Base-by-base conservation (phyloP, 30 jellyfish, hydroid and myxozoan genomes). In the Catostylus mosaicus region DNA sequence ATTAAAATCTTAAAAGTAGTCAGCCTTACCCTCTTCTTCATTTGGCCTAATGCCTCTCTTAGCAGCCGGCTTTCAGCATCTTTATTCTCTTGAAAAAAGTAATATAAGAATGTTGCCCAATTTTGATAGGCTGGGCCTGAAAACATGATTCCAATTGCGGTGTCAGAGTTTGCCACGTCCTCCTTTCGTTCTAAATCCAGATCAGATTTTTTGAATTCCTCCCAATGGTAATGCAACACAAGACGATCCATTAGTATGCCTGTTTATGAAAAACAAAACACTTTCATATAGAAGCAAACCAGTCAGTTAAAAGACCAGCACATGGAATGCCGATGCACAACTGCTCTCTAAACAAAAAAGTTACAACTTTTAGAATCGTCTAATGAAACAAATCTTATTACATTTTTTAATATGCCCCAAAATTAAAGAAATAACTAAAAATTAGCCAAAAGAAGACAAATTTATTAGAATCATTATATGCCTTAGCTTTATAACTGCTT, bases 121-220 rank as follows among this genome's bases (percentile, higher is more conserved):
- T 27, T 65, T 43, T 65, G 32, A 16, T 1, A 31, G 24, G 77
- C 46, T 19, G 46, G 50, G 16, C 54, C 7, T 18, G 77, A 65
- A 65, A 65, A 65, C 77, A 65, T 65, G 0, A 65, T 1, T 27
- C 77, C 77, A 14, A 65, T 65, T 27, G 18, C 77, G 2, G 77
- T 31, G 47, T 65, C 56, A 19, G 77, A 65, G 16, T 65, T 65
- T 33, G 26, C 56, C 9, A 65, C 31, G 31, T 65, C 77, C 7
- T 51, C 31, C 31, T 43, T 29, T n/a, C n/a, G 50, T 19, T 18
- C 52, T 1, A 65, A 33, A 1, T 65, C 31, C 54, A 65, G 26
- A n/a, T 54, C 77, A 1, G 77, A 31, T 1, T 4, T 31, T 19
- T 65, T 18, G 56, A 26, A 65, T 26, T 31, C 32, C 6, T 30